Evolutionary conservation across 2,113 vertebrate genomes (phyloP).

Genomic region (Acrocephalus kingi): DNA sequence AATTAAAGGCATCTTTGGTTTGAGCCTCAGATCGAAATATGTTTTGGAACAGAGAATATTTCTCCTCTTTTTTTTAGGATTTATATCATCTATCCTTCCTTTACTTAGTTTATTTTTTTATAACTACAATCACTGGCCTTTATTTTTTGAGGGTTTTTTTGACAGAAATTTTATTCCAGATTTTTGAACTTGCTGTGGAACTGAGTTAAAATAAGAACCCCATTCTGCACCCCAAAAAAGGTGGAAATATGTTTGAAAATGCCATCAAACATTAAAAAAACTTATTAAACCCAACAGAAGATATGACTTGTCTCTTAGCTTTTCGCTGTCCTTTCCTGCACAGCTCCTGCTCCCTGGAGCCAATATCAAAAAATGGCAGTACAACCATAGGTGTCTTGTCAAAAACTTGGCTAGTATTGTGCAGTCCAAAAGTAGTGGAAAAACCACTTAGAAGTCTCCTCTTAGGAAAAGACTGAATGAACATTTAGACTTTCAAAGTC

Average conservation of each 20-base stretch:
- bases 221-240: neutral
- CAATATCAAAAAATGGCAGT: neutral
- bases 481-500: neutral
- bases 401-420: neutral
- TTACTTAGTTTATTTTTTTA: neutral
- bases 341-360: neutral
- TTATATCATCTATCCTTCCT: neutral
- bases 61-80: neutral
- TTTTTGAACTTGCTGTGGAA: neutral
- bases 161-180: neutral
- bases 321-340: neutral
- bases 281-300: neutral
- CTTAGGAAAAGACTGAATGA: neutral
- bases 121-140: neutral
- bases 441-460: neutral
- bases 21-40: neutral
- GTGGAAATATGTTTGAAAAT: neutral
- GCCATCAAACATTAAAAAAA: neutral
- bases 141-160: neutral
- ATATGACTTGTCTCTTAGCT: too few relatives aligned
- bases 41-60: too few relatives aligned
- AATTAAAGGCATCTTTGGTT: neutral
- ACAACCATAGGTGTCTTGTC: neutral
- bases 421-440: neutral
- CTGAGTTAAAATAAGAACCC: neutral